phyloP scores from a whole-genome alignment of 2,888 invertebrate species.

The Pycnomerus fuliginosus region DNA sequence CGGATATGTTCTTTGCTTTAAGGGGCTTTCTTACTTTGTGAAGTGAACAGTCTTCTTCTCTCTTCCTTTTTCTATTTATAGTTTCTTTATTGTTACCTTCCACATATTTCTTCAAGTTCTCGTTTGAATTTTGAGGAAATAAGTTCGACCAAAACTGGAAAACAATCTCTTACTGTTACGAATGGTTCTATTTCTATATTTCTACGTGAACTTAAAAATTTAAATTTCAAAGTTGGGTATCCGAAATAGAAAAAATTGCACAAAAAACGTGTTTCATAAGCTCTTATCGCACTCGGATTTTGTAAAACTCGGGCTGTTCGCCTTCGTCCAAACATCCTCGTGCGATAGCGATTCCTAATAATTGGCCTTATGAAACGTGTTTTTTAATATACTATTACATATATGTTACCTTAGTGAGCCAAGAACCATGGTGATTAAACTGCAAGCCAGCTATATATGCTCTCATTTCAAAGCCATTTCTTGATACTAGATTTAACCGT shows the following conservation, averaged over 20 bases:
- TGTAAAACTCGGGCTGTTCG: too few species aligned
- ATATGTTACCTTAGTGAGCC: not conserved
- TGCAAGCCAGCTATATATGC: conserved; percentile 1
- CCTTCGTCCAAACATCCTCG: too few species aligned
- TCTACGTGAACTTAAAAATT: not conserved
- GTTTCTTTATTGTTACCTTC: too few species aligned
- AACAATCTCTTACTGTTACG: not conserved
- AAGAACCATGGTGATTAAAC: not conserved
- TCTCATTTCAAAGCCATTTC: conserved; percentile 3
- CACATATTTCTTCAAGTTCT: too few species aligned
- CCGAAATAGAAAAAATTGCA: too few species aligned
- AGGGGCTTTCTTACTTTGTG: not conserved
- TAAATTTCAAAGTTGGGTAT: too few species aligned
- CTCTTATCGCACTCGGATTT: too few species aligned
- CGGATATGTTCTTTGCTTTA: not conserved
- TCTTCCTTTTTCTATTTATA: too few species aligned
- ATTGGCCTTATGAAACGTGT: too few species aligned
- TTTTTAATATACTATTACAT: too few species aligned
- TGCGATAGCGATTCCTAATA: not conserved
- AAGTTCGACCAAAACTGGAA: not conserved
- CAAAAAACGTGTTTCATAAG: too few species aligned
- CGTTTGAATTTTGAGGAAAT: not conserved
- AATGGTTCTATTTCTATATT: not conserved
- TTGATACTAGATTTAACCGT: conserved; percentile 4
- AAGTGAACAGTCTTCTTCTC: too few species aligned